phyloP scores from a whole-genome alignment of 2,113 vertebrate species.

The Megaceryle torquata region DNA sequence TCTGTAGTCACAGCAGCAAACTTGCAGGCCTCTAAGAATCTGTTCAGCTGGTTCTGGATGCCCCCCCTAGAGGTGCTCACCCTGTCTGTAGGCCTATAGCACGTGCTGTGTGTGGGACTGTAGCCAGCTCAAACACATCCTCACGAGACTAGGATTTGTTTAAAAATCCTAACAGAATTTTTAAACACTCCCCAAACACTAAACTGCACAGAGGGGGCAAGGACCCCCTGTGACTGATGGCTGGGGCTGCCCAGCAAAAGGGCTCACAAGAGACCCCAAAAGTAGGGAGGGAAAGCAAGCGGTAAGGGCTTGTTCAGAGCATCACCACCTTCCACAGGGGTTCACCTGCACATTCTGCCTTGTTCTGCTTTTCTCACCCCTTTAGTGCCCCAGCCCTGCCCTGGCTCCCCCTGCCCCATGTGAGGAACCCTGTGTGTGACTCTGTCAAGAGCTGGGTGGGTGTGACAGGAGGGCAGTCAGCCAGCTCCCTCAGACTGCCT shows the following conservation, averaged over 20 bases:
- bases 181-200: not conserved
- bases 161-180: not conserved
- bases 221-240: not conserved
- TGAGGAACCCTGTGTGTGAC: not conserved
- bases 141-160: not conserved
- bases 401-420: not conserved
- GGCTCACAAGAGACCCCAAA: not conserved
- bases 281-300: not conserved
- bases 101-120: accelerated
- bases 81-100: accelerated
- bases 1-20: not conserved
- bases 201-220: not conserved
- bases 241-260: not conserved
- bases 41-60: not conserved
- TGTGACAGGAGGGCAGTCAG: not conserved
- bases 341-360: accelerated
- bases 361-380: accelerated
- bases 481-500: not conserved
- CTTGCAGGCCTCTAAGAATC: not conserved
- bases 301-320: not conserved
- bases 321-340: not conserved
- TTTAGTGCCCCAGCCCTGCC: not conserved
- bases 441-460: not conserved
- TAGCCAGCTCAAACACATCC: not conserved
- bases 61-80: not conserved